These are phyloP conservation scores for Aplysia californica DNA, from an alignment of 1,140 invertebrate species.

Conservation along the genomic window DNA sequence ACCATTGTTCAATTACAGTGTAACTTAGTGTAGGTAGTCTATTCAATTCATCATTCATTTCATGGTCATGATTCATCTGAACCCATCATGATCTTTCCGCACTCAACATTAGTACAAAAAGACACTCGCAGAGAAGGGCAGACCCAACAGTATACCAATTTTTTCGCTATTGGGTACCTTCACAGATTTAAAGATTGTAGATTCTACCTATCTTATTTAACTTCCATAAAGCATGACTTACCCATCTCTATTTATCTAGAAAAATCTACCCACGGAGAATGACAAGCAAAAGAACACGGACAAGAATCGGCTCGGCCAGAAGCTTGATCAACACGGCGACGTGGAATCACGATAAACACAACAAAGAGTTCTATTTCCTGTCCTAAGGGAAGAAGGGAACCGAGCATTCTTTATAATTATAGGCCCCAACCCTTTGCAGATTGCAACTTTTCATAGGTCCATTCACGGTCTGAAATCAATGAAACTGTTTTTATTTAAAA, in stretches of 20 bases:
- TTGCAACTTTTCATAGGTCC: background rate
- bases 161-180: too few relatives aligned
- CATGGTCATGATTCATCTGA: too few relatives aligned
- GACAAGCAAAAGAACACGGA: background rate
- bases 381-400: background rate
- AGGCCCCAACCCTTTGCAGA: background rate
- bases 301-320: background rate
- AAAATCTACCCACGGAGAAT: background rate
- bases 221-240: background rate
- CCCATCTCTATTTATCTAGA: background rate
- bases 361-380: conserved; percentile 2
- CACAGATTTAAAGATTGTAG: background rate
- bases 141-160: too few relatives aligned
- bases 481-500: background rate
- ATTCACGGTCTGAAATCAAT: background rate
- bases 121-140: too few relatives aligned
- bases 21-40: too few relatives aligned
- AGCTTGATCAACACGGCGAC: background rate
- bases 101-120: too few relatives aligned
- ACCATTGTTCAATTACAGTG: too few relatives aligned
- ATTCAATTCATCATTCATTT: too few relatives aligned
- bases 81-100: too few relatives aligned
- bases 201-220: background rate
- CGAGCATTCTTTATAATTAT: background rate
- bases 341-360: conserved; percentile 9